Base-by-base conservation (phyloP, 2,888 invertebrate genomes). In the Polietes domitor region DNA sequence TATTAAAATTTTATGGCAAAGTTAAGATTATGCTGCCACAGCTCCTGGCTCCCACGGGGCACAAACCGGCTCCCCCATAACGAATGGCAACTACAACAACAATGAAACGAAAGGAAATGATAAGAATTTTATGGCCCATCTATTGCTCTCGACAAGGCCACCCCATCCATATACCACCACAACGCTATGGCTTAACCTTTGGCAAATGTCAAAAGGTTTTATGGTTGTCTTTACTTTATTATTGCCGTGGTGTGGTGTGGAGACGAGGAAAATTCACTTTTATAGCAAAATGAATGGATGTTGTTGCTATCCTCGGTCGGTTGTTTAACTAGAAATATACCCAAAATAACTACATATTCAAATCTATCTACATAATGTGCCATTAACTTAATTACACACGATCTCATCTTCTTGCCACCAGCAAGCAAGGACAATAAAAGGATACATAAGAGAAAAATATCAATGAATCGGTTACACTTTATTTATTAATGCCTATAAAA, bases 311-410 rank as follows among this genome's bases (percentile, higher is more conserved):
- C 2, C 47, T 37, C 32, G 37, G 4, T 37, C 37, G 37, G 7
- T 2, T 7, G 37, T 47, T 47, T 47, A 15, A 47, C 47, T 12
- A 3, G 6, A 15, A n/a, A n/a, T n/a, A 47, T 2, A 3, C 47
- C 47, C 15, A 50, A 12, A 5, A 50, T 12, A 2, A 17, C 50
- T 17, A 50, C 4, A 12, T 50, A 21, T 53, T 24, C 21, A 21
- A 53, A 53, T 21, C 21, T 53, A 80, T 80, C 41, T 61, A 15
- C 32, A 61, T 26, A 53, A 58, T 63, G 21, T 47, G 47, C 70
- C 70, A 80, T 80, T 80, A 75, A 61, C 70, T 75, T 80, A 50
- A 80, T 80, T 80, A 70, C 61, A 50, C 41, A 43, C 68, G 58
- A 58, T 50, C 43, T 17, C 37, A 70, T 71, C 28, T 65, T 55